Percentiles rank a stretch among this genome's conserved stretches.
Conservation (phyloP, 2,113 vertebrate species). For the Zapornia atra region DNA sequence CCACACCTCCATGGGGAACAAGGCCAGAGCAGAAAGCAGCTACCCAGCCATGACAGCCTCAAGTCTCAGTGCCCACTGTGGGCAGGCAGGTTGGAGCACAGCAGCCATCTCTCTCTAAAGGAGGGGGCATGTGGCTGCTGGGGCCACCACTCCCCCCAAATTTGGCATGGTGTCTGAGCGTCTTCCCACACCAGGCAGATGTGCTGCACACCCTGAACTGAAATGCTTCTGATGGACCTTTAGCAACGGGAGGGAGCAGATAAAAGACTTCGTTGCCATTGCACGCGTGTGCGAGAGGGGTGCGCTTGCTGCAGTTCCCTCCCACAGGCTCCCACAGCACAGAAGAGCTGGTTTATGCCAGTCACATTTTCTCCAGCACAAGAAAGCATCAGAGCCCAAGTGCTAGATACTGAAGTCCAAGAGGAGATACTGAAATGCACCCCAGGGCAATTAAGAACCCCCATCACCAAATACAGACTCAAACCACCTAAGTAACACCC, state of each 20-base stretch:
- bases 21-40: background rate
- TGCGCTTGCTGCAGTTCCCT: background rate
- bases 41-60: background rate
- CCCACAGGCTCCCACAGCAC: background rate
- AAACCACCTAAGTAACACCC: accelerated
- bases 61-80: accelerated
- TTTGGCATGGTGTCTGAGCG: background rate
- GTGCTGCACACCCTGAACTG: accelerated
- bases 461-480: background rate
- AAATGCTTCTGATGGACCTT: background rate
- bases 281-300: accelerated
- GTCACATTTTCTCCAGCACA: background rate
- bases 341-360: background rate
- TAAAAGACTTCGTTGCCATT: background rate
- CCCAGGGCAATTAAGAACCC: background rate
- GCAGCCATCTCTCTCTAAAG: accelerated
- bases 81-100: accelerated
- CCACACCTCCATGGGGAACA: background rate
- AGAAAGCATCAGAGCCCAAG: background rate
- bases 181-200: background rate
- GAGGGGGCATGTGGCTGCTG: accelerated
- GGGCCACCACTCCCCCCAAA: accelerated
- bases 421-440: background rate
- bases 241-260: background rate
- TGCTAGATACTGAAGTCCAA: background rate